Base-by-base conservation (phyloP, 2,797 vertebrate species). In the Myotis vivesi region DNA sequence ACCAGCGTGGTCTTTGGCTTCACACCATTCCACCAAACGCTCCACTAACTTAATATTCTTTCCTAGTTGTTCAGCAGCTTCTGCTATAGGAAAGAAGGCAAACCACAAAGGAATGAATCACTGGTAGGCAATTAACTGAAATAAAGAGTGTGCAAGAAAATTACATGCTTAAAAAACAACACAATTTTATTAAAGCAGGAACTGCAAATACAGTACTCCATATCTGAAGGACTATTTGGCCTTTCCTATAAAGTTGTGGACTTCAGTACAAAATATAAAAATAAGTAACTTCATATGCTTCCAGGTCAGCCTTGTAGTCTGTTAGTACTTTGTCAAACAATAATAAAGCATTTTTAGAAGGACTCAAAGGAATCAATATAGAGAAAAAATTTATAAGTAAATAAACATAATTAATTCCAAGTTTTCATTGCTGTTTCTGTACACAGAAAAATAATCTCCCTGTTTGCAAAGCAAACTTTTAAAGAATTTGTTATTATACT, bases 1-100 rank as follows among this genome's bases (percentile, higher is more conserved):
- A 16, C 99, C 99, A 0, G 99, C 99, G 0, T 99, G 99, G 92
- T 99, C 99, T 98, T 99, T 99, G 97, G 99, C 99, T 98, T 99
- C 99, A 92, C 99, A 99, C 99, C 99, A 99, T 97, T 99, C 99
- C 97, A 99, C 99, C 96, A 99, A 97, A 62, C 99, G 98, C 97
- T 99, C 99, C 96, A 99, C 99, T 98, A 99, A 98, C 86, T 99
- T 99, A 88, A 97, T 97, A 0, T 99, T 99, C 98, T 99, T 99
- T 44, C 99, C 99, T 98, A 99, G 98, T 98, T 99, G 99, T 95
- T 99, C 99, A 23, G 99, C 99, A 33, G 99, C 99, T 96, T 99
- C 99, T 96, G 99, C 99, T 99, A 95, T 66, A 92, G 30, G 28
- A 82, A 94, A 97, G 0, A 97, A 98, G 93, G 92, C 88, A 98